A percentile compares a stretch with the other conserved stretches of the same genome.
Conservation (phyloP, 2,113 vertebrate genomes). For the Myanophis thanlyinensis region DNA sequence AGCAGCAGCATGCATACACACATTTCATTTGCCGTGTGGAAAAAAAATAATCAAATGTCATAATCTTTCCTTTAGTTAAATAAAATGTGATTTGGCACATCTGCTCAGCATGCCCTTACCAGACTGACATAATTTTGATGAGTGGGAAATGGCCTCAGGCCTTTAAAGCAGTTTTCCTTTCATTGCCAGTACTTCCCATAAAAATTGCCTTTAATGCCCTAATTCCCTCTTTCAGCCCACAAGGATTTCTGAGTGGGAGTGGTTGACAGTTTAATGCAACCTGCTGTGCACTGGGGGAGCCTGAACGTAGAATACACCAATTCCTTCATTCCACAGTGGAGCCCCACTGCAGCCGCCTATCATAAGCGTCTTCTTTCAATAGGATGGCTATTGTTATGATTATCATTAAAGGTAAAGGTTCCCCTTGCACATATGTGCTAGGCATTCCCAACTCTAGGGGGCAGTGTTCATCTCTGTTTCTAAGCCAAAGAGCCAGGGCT, state of each 20-base stretch:
- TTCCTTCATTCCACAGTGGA: not conserved
- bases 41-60: not conserved
- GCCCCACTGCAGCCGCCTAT: not conserved
- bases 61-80: conserved; percentile 44
- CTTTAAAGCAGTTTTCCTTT: conserved; percentile 35
- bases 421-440: too few relatives aligned
- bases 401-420: too few relatives aligned
- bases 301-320: not conserved
- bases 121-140: conserved; percentile 43
- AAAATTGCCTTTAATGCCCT: conserved; percentile 50
- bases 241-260: conserved; percentile 26
- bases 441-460: too few relatives aligned
- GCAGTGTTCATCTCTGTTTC: too few relatives aligned
- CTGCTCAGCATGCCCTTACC: conserved; percentile 37
- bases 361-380: not conserved
- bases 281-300: conserved; percentile 31
- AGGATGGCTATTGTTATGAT: not conserved
- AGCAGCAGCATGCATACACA: not conserved
- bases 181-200: conserved; percentile 41
- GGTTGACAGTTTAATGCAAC: conserved; percentile 47
- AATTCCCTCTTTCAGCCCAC: conserved; percentile 36
- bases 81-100: conserved; percentile 44
- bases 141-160: conserved; percentile 36
- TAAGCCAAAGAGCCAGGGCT: too few relatives aligned
- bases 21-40: not conserved